These are phyloP conservation scores for Coptodon rendalli DNA, from an alignment of 2,113 vertebrate species.

Conservation along the genomic window DNA sequence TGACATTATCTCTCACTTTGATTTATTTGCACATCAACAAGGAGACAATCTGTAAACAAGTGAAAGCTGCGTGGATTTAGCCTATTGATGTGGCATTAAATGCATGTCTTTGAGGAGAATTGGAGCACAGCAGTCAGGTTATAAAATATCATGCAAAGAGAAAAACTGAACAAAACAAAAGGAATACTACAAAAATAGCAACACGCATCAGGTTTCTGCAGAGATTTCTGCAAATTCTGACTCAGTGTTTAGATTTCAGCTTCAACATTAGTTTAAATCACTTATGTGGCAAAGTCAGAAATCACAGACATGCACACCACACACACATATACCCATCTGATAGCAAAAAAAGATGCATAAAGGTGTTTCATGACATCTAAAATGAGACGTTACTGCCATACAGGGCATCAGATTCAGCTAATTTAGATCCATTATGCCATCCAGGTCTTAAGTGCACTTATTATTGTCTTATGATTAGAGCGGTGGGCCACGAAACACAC, in stretches of 20 bases:
- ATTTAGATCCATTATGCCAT: neutral
- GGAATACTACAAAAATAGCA: neutral
- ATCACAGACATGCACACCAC: neutral
- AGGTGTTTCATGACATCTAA: neutral
- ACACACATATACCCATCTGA: neutral
- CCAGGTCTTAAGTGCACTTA: neutral
- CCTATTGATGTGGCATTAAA: slow-evolving; percentile 34
- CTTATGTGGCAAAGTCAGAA: neutral
- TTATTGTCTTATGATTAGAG: neutral
- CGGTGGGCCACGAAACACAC: neutral
- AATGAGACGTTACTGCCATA: neutral
- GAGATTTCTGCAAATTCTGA: neutral
- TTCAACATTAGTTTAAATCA: neutral
- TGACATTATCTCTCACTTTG: slow-evolving; percentile 52
- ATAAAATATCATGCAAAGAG: neutral
- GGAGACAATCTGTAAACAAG: slow-evolving; percentile 32
- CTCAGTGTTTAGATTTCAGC: neutral
- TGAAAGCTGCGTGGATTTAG: slow-evolving; percentile 1
- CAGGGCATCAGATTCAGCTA: neutral
- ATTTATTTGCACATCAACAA: slow-evolving; percentile 46
- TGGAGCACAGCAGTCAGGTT: neutral
- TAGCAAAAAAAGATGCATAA: neutral
- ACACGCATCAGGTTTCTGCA: neutral
- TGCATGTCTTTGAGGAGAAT: neutral
- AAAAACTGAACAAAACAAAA: neutral